Evolutionary conservation across 1,140 invertebrate genomes (phyloP), one percentile per base, ranked within the genome.

Genomic region (Drosophila lacertosa): DNA sequence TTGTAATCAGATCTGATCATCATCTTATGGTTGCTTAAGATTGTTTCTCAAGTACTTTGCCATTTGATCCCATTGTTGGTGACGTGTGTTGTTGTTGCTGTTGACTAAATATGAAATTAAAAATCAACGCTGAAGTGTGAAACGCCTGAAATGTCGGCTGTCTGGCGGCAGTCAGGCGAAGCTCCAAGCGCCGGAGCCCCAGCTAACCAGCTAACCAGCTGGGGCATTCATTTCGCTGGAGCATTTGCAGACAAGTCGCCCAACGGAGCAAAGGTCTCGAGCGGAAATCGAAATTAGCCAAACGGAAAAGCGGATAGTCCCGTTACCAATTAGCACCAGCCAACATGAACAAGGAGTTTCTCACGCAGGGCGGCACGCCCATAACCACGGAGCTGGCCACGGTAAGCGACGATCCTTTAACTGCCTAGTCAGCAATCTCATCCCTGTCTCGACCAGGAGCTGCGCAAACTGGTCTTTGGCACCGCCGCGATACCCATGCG

Each of bases 381-480:
- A 95, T 95, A 39, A 94, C 94, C 7, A 92, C 94, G 53, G 94
- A 95, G 69, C 91, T 93, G 51, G 95, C 95, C 57, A 93, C 93
- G 75, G 95, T 95, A 92, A 93, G 40, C 37, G 6, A 9, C 13
- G 13, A 13, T 53, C 15, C 5, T 53, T 18, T 3, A 13, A 22
- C n/a, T n/a, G 18, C 40, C 5, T 1, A 4, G 15, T 20, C n/a
- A n/a, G 2, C 7, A 7, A 1, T 22, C 13, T 6, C 24, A 55
- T 51, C 35, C 24, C 6, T 3, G 15, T 45, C 7, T 9, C 11
- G 22, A 10, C 67, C 51, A 94, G 94, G 91, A 91, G 15, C 72
- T 94, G 4, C 86, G 94, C n/a, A 91, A 92, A 47, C 67, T 93
- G 42, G 92, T 94, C 22, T 94, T 94, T 74, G 94, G 94, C 20